Evolutionary conservation across 1,140 invertebrate species (phyloP), one percentile per base, ranked within the genome.

Genomic region (Musca vetustissima): DNA sequence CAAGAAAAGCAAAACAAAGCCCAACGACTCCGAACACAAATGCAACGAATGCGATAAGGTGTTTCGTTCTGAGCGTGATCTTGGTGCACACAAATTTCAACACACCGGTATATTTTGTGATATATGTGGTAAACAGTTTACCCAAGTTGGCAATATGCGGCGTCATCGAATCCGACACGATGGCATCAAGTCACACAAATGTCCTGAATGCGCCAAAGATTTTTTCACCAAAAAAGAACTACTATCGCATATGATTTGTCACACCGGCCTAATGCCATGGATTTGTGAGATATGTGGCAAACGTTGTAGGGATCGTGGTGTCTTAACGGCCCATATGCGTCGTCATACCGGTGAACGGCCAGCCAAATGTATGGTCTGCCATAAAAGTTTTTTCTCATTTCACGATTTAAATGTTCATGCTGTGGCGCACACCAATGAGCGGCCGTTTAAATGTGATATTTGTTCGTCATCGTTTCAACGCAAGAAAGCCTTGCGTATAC

Each of bases 261-360:
- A 79, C 48, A 79, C 77, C 0, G 73, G 74, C 0, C 70, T 74
- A 22, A 76, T 79, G 78, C 77, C 77, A 9, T 74, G 73, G 47
- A 76, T 79, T 9, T 79, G 78, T 24, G 76, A 79, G 36, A 70
- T 79, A 9, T 79, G 78, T 25, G 78, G 77, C 0, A 71, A 74
- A 4, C 73, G 72, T 0, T 79, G 76, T 59, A 71, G 78, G 0
- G 77, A 79, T 69, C 73, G 74, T 3, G 75, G 77, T 7, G 74
- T 88, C 28, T 80, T 89, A 24, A 87, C 89, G 69, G 88, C 89
- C 59, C 91, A 92, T 78, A 89, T 89, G 77, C 77, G 89, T 4
- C 89, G 87, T 0, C 89, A 91, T 73, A 89, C 88, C 0, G 88
- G 90, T 2, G 91, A 93, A 75, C 90, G 91, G 74, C 92, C 92